phyloP scores from a whole-genome alignment of 35 echinoderm and acorn worm genomes.

The Lytechinus variegatus region DNA sequence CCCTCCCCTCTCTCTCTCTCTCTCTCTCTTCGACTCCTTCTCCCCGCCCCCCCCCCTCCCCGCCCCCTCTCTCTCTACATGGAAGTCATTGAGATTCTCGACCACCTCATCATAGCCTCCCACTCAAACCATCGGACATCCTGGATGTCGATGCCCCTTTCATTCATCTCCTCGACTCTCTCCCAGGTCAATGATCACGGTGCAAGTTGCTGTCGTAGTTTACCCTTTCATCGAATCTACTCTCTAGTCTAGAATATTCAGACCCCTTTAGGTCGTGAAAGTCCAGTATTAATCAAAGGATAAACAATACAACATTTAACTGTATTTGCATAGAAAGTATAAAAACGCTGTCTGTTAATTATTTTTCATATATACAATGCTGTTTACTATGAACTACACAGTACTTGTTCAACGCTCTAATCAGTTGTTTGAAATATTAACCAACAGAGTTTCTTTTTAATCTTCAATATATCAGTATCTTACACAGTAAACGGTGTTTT shows the following conservation, averaged over 20 bases:
- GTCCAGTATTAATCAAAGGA: neutral
- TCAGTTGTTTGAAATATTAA: too few species aligned
- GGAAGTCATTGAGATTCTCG: neutral
- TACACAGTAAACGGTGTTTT: too few species aligned
- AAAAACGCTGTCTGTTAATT: too few species aligned
- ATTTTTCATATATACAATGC: too few species aligned
- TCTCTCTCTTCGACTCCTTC: too few species aligned
- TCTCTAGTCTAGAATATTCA: neutral
- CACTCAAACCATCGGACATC: neutral
- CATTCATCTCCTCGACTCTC: neutral
- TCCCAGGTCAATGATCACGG: neutral
- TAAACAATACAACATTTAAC: neutral
- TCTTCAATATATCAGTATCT: too few species aligned
- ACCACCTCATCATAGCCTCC: neutral
- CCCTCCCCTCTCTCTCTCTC: too few species aligned
- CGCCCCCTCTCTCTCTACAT: neutral
- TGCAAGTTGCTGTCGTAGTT: neutral
- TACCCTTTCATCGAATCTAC: neutral
- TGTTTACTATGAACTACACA: too few species aligned
- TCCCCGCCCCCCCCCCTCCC: too few species aligned
- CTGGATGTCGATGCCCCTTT: neutral
- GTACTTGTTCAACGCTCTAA: too few species aligned
- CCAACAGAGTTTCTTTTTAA: too few species aligned
- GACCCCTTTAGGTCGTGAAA: neutral
- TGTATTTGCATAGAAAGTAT: neutral